Conservation (phyloP, 2,797 vertebrate genomes). For the Mormyrus hasselquistii region DNA sequence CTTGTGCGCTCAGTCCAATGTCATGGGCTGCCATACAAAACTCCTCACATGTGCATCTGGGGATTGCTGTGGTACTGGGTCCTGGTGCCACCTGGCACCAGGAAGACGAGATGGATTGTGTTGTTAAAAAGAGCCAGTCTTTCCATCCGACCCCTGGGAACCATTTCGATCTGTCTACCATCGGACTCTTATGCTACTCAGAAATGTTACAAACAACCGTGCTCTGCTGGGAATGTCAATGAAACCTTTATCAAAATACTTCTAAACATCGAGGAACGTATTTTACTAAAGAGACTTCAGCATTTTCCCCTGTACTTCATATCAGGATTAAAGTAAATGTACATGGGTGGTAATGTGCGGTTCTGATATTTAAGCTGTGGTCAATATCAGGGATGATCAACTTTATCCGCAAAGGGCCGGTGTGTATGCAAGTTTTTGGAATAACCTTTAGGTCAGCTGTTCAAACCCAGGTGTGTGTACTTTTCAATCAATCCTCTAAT, state of each 20-base stretch:
- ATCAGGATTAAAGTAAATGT: background rate
- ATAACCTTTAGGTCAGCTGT: too few species aligned
- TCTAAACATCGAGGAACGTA: background rate
- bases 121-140: background rate
- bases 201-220: constrained; percentile 4
- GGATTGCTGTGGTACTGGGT: background rate
- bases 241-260: background rate
- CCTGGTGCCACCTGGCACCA: background rate
- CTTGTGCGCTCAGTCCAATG: background rate
- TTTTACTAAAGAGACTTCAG: background rate
- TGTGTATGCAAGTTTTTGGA: too few species aligned
- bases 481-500: too few species aligned
- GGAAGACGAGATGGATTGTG: background rate
- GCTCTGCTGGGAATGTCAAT: background rate
- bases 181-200: background rate
- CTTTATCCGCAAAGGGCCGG: too few species aligned
- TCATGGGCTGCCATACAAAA: background rate
- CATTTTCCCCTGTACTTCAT: background rate
- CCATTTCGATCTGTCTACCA: constrained; percentile 5
- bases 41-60: background rate
- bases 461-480: too few species aligned
- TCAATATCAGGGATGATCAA: background rate
- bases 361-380: background rate
- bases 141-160: background rate
- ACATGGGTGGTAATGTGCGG: background rate